A percentile compares a stretch with the other conserved stretches of the same genome.
Evolutionary conservation across 92 coral and sea anemone species (phyloP).

Genomic region (Heliopora coerulea): DNA sequence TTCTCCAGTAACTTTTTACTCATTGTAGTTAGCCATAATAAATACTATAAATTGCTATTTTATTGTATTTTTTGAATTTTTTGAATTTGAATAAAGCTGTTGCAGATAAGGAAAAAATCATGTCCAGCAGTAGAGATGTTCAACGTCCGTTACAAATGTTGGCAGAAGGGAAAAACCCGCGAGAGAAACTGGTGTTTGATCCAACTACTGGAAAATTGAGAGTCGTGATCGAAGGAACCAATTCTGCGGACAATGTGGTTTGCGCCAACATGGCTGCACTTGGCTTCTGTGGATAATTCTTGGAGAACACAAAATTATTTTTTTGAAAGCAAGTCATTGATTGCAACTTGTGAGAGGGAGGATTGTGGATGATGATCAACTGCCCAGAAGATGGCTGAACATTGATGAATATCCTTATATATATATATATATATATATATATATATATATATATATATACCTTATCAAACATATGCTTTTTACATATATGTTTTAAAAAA

Average conservation of each 20-base stretch:
- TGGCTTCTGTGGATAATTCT: background rate
- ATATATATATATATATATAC: no score
- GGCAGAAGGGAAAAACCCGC: constrained; percentile 1
- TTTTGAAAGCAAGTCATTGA: background rate
- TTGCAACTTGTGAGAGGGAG: background rate
- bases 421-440: no score
- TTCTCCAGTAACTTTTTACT: no score
- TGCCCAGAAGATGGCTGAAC: background rate
- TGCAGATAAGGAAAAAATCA: no score
- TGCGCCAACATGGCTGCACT: constrained; percentile 5
- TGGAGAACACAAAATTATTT: background rate
- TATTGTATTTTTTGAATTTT: no score
- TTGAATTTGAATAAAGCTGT: no score
- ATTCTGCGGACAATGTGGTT: constrained; percentile 15
- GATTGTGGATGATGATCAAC: background rate
- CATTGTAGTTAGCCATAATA: no score
- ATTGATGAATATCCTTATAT: no score
- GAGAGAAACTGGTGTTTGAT: constrained; percentile 22
- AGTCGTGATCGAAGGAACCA: background rate
- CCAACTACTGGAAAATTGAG: constrained; percentile 11
- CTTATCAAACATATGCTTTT: no score
- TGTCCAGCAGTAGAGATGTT: constrained; percentile 8
- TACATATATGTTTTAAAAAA: no score
- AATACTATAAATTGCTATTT: no score
- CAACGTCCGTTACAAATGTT: constrained; percentile 4